Conservation (phyloP, 2,113 vertebrate genomes). For the Rousettus leschenaultii region DNA sequence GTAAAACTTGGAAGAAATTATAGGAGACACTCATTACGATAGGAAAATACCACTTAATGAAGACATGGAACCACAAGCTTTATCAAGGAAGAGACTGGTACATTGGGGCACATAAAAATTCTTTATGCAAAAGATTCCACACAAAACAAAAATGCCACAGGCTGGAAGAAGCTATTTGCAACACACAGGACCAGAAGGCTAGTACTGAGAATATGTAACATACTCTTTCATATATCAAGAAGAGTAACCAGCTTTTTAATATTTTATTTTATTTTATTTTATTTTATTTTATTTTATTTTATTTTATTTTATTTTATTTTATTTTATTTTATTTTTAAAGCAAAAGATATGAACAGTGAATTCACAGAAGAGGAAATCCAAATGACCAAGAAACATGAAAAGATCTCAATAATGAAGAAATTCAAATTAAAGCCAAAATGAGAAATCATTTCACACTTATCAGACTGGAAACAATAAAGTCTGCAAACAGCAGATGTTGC, state of each 20-base stretch:
- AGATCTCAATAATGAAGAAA: constrained; percentile 56
- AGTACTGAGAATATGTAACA: background rate
- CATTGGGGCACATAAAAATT: background rate
- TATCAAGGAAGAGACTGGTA: background rate
- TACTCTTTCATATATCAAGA: background rate
- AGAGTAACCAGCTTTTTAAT: background rate
- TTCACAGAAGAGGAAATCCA: constrained; percentile 45
- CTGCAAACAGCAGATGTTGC: constrained; percentile 73
- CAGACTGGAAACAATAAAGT: constrained; percentile 59
- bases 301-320: no score
- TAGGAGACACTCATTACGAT: background rate
- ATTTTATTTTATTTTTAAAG: background rate
- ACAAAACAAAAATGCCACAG: background rate
- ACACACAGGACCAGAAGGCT: background rate
- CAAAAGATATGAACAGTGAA: constrained; percentile 38
- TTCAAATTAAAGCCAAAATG: constrained; percentile 63
- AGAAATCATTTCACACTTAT: constrained; percentile 60
- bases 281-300: no score
- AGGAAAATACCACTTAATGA: background rate
- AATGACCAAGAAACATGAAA: constrained; percentile 53
- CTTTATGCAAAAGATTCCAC: background rate
- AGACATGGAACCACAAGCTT: background rate
- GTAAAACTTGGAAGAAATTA: background rate
- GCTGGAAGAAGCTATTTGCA: background rate
- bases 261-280: background rate